Evolutionary conservation across 2,797 vertebrate species (phyloP).

Genomic region (Melopsittacus undulatus): DNA sequence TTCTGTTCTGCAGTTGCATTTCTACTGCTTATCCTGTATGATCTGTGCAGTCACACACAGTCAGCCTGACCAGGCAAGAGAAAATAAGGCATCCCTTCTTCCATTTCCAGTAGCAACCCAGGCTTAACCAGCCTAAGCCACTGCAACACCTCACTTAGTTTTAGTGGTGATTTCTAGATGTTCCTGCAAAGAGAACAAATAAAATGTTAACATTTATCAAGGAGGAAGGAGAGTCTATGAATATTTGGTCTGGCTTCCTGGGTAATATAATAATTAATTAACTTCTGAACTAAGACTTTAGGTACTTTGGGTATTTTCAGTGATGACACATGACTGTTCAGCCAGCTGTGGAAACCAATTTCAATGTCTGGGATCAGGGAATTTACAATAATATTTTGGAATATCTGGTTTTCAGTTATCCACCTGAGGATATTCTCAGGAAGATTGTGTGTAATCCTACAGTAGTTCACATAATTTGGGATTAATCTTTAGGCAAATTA

Average conservation of each 20-base stretch:
- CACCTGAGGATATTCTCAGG: neutral
- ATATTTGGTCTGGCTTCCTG: neutral
- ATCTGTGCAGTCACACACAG: neutral
- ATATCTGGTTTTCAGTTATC: neutral
- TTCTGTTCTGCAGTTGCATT: neutral
- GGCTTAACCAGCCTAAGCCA: neutral
- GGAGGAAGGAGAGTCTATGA: neutral
- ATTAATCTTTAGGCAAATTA: neutral
- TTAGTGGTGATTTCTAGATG: neutral
- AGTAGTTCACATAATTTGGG: neutral
- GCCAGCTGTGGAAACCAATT: neutral
- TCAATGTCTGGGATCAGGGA: neutral
- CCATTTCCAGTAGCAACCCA: neutral
- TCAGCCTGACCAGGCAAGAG: neutral
- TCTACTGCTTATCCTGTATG: neutral
- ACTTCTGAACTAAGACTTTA: neutral
- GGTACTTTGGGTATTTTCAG: neutral
- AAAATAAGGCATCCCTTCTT: neutral
- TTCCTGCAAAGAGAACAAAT: neutral
- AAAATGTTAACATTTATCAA: neutral
- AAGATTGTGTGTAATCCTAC: neutral
- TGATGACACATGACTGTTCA: neutral
- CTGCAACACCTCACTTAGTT: neutral
- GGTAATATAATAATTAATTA: neutral
- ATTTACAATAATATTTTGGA: neutral